Conservation (phyloP, 92 coral and sea anemone genomes). For the Actinostola sp. region DNA sequence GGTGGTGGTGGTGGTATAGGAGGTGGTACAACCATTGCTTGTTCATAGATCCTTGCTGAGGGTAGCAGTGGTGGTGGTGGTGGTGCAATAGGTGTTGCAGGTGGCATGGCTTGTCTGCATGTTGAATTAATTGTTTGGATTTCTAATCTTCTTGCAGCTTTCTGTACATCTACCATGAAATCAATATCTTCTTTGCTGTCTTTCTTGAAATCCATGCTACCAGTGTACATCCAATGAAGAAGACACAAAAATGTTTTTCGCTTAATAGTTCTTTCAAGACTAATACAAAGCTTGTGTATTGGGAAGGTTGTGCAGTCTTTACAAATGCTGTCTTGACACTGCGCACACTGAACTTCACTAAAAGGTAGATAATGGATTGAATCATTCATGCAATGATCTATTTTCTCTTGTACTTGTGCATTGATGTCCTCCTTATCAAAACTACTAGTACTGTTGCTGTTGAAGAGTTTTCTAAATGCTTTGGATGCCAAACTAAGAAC, state of each 20-base stretch:
- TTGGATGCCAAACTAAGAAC: slow-evolving; percentile 55
- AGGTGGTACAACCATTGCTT: no score
- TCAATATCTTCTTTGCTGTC: slow-evolving; percentile 22
- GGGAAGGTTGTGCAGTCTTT: background rate
- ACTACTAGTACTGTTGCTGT: background rate
- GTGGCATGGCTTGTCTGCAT: slow-evolving; percentile 21
- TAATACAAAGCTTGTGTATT: slow-evolving; percentile 16
- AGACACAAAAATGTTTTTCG: slow-evolving; percentile 29
- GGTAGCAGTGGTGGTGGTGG: background rate
- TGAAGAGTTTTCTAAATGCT: slow-evolving; percentile 43
- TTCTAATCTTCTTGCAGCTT: slow-evolving; percentile 36
- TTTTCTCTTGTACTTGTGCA: background rate
- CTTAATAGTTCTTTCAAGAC: slow-evolving; percentile 42
- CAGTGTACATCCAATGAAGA: slow-evolving; percentile 64
- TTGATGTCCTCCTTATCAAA: background rate
- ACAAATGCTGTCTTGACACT: background rate
- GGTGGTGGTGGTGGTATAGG: slow-evolving; percentile 8
- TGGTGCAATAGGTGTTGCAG: background rate
- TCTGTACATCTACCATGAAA: slow-evolving; percentile 28
- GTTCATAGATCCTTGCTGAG: background rate
- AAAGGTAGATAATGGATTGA: no score
- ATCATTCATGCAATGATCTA: no score
- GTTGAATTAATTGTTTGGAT: slow-evolving; percentile 28
- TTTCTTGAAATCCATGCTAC: slow-evolving; percentile 13
- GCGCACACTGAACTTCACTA: background rate